Evolutionary conservation across 2,113 vertebrate genomes (phyloP).

Genomic region (Onychostoma macrolepis): DNA sequence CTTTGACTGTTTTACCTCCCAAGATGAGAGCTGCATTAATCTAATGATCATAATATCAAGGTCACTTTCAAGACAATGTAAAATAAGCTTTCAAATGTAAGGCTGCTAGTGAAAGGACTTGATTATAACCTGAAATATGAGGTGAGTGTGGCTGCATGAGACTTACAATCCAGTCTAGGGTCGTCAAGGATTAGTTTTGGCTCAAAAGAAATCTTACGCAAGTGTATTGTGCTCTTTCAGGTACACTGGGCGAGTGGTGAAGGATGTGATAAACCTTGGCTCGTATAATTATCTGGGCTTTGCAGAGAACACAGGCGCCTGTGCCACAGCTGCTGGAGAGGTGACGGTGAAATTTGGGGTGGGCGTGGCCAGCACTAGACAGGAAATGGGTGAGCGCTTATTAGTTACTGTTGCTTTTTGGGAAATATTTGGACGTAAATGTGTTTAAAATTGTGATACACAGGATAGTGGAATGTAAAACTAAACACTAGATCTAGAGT

Average conservation of each 20-base stretch:
- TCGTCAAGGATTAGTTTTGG: not conserved
- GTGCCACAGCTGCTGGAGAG: slow-evolving; percentile 81
- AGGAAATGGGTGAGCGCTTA: slow-evolving; percentile 84
- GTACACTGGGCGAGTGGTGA: slow-evolving; percentile 86
- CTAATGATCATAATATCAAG: not conserved
- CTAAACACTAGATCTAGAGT: no score
- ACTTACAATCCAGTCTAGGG: not conserved
- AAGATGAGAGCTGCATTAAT: not conserved
- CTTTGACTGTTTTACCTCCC: not conserved
- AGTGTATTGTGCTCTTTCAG: slow-evolving; percentile 66
- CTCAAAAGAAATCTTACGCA: not conserved
- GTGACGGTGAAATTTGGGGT: slow-evolving; percentile 82
- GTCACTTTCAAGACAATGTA: slow-evolving; percentile 3
- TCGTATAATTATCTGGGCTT: slow-evolving; percentile 99
- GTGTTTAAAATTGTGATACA: no score
- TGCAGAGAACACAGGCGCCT: slow-evolving; percentile 83
- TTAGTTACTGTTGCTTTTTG: not conserved
- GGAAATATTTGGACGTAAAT: not conserved
- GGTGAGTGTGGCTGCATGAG: not conserved
- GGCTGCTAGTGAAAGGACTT: not conserved
- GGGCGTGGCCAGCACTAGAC: slow-evolving; percentile 91
- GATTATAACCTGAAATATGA: slow-evolving; percentile 1
- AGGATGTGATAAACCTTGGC: slow-evolving; percentile 92
- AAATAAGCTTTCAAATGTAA: no score
- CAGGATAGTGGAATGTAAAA: no score